These are phyloP conservation scores for Notodonta ziczac DNA, from an alignment of 2,888 invertebrate species.

Conservation along the genomic window DNA sequence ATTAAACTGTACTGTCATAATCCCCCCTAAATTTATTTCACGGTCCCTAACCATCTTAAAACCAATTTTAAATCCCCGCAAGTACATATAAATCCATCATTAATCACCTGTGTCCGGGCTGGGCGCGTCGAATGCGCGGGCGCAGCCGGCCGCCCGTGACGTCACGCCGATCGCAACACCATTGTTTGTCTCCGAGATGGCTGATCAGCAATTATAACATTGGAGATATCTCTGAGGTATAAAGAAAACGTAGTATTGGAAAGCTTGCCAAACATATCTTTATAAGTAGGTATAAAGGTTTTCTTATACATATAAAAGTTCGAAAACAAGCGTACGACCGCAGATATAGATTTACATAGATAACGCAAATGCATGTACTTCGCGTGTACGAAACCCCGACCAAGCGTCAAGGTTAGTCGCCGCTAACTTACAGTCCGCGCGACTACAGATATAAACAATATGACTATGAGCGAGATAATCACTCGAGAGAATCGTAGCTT, in stretches of 20 bases:
- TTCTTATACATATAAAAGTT: too few relatives aligned
- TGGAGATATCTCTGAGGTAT: neutral
- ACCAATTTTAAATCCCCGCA: slow-evolving; percentile 3
- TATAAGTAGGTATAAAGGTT: too few relatives aligned
- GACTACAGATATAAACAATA: too few relatives aligned
- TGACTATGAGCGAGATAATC: too few relatives aligned
- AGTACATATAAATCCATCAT: slow-evolving; percentile 19
- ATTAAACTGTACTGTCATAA: neutral
- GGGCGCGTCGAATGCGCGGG: slow-evolving; percentile 48
- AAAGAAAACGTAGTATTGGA: neutral
- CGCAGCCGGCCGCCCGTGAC: slow-evolving; percentile 47
- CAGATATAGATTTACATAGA: too few relatives aligned
- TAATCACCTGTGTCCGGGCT: slow-evolving; percentile 21
- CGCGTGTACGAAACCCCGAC: too few relatives aligned
- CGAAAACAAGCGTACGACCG: too few relatives aligned
- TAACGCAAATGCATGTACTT: too few relatives aligned
- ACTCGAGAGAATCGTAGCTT: too few relatives aligned
- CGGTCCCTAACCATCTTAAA: neutral
- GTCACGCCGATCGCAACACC: slow-evolving; percentile 38
- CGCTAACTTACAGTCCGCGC: too few relatives aligned
- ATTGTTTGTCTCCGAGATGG: slow-evolving; percentile 5
- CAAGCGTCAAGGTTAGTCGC: too few relatives aligned
- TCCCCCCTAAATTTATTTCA: neutral
- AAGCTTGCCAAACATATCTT: too few relatives aligned
- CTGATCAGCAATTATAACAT: neutral